A percentile compares a stretch with the other conserved stretches of the same genome.
These are phyloP conservation scores for Achroia grisella DNA, from an alignment of 1,140 invertebrate species.

Conservation along the genomic window DNA sequence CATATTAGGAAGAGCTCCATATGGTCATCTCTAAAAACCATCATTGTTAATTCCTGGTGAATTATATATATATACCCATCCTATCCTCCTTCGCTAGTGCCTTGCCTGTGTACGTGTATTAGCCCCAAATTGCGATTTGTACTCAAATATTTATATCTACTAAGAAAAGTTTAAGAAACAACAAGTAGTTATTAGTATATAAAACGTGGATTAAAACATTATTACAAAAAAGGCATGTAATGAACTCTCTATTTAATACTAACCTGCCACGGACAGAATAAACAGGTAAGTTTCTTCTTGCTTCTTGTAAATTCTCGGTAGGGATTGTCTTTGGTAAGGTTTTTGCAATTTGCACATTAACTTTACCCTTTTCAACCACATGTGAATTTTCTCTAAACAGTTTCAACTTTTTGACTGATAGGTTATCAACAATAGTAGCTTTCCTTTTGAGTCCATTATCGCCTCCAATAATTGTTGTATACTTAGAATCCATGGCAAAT, in stretches of 20 bases:
- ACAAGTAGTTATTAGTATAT: too few relatives aligned
- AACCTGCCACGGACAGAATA: conserved; percentile 39
- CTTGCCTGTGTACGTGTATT: too few relatives aligned
- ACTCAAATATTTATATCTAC: too few relatives aligned
- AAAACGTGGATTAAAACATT: too few relatives aligned
- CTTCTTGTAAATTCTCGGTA: conserved; percentile 34
- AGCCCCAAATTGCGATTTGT: too few relatives aligned
- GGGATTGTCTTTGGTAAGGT: conserved; percentile 11
- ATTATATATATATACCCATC: too few relatives aligned
- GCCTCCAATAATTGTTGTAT: conserved; percentile 34
- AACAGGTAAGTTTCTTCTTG: conserved; percentile 44
- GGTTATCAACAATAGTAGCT: conserved; percentile 14
- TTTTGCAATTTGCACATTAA: conserved; percentile 8
- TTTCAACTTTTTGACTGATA: conserved; percentile 49
- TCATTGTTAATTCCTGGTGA: too few relatives aligned
- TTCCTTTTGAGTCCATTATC: conserved; percentile 12
- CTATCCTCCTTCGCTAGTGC: too few relatives aligned
- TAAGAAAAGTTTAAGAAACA: too few relatives aligned
- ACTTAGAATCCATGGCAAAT: conserved; percentile 58
- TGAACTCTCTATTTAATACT: not conserved
- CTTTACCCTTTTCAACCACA: not conserved
- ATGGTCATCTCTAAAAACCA: too few relatives aligned
- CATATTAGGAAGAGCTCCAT: too few relatives aligned
- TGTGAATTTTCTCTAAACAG: conserved; percentile 17
- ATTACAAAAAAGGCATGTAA: too few relatives aligned